Base-by-base conservation (phyloP, 2,113 vertebrate genomes). In the Cryptomyrus ogoouensis region DNA sequence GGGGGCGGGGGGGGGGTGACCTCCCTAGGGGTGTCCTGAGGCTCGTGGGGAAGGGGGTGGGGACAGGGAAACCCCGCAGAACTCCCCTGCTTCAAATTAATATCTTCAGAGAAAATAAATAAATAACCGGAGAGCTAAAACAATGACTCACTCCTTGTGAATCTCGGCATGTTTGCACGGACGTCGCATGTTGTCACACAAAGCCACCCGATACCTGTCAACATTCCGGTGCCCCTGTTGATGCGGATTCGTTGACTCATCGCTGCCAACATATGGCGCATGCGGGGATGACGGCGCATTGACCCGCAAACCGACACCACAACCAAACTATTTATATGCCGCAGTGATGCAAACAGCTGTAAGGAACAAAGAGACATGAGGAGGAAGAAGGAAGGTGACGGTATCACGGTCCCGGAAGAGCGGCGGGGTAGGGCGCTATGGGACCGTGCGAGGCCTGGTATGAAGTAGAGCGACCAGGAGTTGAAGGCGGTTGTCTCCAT, bases 401-500 rank as follows among this genome's bases (percentile, higher is more conserved):
- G 24, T 39, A 52, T 87, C 85, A 87, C 15, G n/a, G 49, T 5
- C 13, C 6, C 47, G n/a, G 27, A 87, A 87, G 85, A 56, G n/a
- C 15, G 13, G 15, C 15, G 8, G 27, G 50, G 50, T 56, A 52
- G 4, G 85, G 31, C 27, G n/a, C 49, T 21, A 24, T 87, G 83
- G 21, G 47, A 85, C 19, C 46, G 39, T 0, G 85, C 31, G 0
- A 21, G 15, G 21, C 49, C 85, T 56, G 27, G n/a, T 87, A 53
- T 35, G 50, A 87, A 87, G 44, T 49, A 87, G 62, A 31, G 49
- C 15, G 49, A 87, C 50, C n/a, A 39, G 31, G n/a, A 87, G 49
- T 87, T 31, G 27, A 87, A 47, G 50, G 85, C 85, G 2, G 85
- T 39, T 53, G 85, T 87, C 85, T 87, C 85, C 85, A 87, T 87